A percentile compares a stretch with the other conserved stretches of the same genome.
These are phyloP conservation scores for Elanus axillaris DNA, from an alignment of 2,113 vertebrate species.

Conservation along the genomic window DNA sequence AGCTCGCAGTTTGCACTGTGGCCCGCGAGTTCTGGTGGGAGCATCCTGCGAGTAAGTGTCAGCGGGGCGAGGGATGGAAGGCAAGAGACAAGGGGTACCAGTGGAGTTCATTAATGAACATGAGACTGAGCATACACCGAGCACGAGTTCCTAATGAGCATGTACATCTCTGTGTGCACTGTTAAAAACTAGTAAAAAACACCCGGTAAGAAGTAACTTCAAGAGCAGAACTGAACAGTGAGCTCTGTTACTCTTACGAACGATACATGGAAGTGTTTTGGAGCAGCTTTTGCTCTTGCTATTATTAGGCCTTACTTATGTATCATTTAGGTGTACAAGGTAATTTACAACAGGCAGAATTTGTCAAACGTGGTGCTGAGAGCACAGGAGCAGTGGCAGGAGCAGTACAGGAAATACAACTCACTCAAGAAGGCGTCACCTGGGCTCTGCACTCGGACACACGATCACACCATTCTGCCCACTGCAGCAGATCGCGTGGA, in stretches of 20 bases:
- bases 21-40: neutral
- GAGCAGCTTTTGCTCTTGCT: neutral
- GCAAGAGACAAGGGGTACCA: neutral
- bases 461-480: rapidly evolving
- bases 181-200: neutral
- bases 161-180: rapidly evolving
- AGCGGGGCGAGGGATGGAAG: neutral
- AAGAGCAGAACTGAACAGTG: neutral
- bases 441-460: neutral
- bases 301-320: neutral
- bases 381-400: neutral
- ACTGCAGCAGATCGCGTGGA: neutral
- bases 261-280: neutral
- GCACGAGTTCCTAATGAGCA: neutral
- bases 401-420: neutral
- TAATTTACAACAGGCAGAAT: neutral
- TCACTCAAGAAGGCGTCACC: neutral
- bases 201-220: neutral
- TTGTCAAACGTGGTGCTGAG: neutral
- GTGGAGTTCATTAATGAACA: neutral
- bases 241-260: neutral
- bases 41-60: neutral
- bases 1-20: neutral
- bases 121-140: neutral
- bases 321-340: neutral